Conservation (phyloP, 2,113 vertebrate species). For the Eudyptes chrysolophus region DNA sequence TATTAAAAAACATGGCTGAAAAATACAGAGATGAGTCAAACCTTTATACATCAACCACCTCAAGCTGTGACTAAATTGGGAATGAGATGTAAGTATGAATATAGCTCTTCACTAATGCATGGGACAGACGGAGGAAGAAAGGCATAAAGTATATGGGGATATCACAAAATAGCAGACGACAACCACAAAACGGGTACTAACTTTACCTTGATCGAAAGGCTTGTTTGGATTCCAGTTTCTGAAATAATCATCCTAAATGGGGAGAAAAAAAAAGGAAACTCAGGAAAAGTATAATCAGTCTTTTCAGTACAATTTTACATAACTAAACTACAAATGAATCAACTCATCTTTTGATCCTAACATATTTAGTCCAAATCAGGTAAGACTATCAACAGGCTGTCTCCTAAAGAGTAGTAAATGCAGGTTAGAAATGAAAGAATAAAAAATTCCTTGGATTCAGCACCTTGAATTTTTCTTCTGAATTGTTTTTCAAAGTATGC, state of each 20-base stretch:
- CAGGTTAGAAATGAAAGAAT: background rate
- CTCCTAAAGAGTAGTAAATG: background rate
- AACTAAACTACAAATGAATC: background rate
- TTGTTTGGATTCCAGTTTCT: constrained; percentile 85
- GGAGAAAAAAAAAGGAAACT: background rate
- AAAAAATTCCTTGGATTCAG: background rate
- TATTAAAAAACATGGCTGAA: background rate
- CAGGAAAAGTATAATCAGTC: constrained; percentile 9
- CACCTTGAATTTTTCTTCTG: background rate
- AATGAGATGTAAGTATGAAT: background rate
- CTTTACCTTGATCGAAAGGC: constrained; percentile 85
- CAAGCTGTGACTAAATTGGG: constrained; percentile 1
- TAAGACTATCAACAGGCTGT: background rate
- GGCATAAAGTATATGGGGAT: background rate
- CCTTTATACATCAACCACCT: background rate
- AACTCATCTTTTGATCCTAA: background rate
- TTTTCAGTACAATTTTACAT: background rate
- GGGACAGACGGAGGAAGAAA: background rate
- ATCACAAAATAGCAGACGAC: background rate
- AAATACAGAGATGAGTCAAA: constrained; percentile 1
- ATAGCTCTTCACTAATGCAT: background rate
- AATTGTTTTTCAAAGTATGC: background rate
- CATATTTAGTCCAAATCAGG: background rate
- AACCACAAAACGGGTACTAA: background rate
- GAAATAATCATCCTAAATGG: constrained; percentile 83